Base-by-base conservation (phyloP, 2,797 vertebrate genomes). In the Oreonectes daqikongensis region DNA sequence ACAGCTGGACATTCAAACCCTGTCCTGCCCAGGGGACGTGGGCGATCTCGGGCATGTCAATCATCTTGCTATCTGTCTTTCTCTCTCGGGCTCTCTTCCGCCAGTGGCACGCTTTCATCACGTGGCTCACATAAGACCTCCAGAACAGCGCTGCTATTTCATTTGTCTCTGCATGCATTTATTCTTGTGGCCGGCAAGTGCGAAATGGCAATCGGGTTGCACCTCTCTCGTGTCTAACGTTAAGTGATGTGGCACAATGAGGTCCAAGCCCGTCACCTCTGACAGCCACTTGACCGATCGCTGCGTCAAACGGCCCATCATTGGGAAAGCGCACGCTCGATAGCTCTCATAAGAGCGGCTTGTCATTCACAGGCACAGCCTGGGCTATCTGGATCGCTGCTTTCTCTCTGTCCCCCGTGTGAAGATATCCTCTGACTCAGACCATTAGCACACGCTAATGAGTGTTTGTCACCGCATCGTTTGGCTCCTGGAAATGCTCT, bases 231-330 rank as follows among this genome's bases (percentile, higher is more conserved):
- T 18, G 6, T 55, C 48, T 80, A 82, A 78, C 74, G 50, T 80
- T 72, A 78, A 78, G 72, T 76, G 78, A 78, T 73, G 72, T 76
- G 67, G 67, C 71, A 65, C 28, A 60, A 65, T 48, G 71, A 64
- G 69, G 60, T 73, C 80, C 64, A 42, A 80, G 72, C 55, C 63
- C 68, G 22, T 70, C 70, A 60, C 57, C 22, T 55, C 60, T 82
- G 78, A 80, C 82, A 74, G 75, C 78, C 68, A 70, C 79, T 82
- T 79, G 77, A 81, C 78, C 81, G 35, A 78, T 72, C 40, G 38
- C 79, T 66, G 66, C 75, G 48, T 81, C 83, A 79, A 81, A 79
- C 26, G 55, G 40, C n/a, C 55, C 70, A 75, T 81, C 77, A 69
- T 75, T 69, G 67, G 52, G 15, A 55, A 65, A 64, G 24, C 69